Evolutionary conservation across 2,888 invertebrate genomes (phyloP), one percentile per base, ranked within the genome.

Genomic region (Sinohyriopsis cumingii): DNA sequence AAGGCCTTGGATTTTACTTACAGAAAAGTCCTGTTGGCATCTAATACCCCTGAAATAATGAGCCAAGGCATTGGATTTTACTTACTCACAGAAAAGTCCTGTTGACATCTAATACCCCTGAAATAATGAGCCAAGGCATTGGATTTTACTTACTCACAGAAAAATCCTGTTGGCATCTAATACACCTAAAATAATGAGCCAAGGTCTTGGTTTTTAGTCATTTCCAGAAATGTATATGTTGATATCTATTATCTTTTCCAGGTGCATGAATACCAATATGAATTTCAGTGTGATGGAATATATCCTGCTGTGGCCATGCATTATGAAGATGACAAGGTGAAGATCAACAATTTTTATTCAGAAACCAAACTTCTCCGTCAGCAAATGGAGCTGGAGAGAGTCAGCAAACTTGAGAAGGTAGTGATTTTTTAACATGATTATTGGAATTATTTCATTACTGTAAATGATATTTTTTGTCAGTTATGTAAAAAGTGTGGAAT

Each of bases 321-420:
- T 57, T 68, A 67, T 62, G 69, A 77, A 9, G 67, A 62, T 2
- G 75, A 75, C 55, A 55, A 68, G 28, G 75, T 82, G n/a, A 72
- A 73, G 60, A 66, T 85, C 20, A 65, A 63, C 25, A 83, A 84
- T 68, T 85, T 80, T 66, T 80, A 79, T 63, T 71, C 81, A 9
- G 82, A 81, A 63, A 78, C 81, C n/a, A 71, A 71, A 22, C 73
- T 65, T 20, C 55, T 73, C 24, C 65, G 64, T 7, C n/a, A 19
- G 22, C n/a, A 53, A 57, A 57, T 53, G 25, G 59, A 67, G 25
- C 55, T 22, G 33, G 53, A 66, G 59, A 55, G 59, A 55, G 3
- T 45, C 12, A 45, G 45, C 3, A 45, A 45, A 45, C 15, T 45
- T 45, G 2, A 45, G 45, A 45, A 45, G 45, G 45, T 45, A 45